Evolutionary conservation across 2,113 vertebrate species (phyloP), one percentile per base, ranked within the genome.

Genomic region (Ciconia stormi): DNA sequence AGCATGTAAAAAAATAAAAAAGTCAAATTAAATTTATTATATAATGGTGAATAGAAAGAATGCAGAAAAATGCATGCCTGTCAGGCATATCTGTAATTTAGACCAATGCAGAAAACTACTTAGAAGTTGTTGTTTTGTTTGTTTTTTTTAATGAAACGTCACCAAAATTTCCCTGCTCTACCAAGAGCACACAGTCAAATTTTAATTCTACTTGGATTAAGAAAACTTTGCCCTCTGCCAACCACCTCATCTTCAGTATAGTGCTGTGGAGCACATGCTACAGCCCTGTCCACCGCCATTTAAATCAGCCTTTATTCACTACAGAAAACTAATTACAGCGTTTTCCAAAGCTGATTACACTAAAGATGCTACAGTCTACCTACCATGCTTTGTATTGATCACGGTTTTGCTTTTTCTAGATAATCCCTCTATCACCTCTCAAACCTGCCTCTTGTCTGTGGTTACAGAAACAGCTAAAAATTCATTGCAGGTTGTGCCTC

Each of bases 1-100:
- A 98, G 98, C 98, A 97, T 98, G 97, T 70, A 89, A 96, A 95
- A 89, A 85, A 96, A 34, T 47, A 12, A 83, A 89, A 49, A 70
- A 36, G 13, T 47, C 11, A 4, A 66, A 44, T 56, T 92, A 80
- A 7, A 88, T 50, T 61, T 71, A 83, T 71, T 36, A 9, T 8
- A n/a, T 6, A 25, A 47, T 1, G 3, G 7, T 18, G 8, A 49
- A 63, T 2, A 46, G 20, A 73, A 94, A 77, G 15, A 50, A 59
- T 11, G 7, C 4, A n/a, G 22, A 62, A 42, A 59, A 59, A 42
- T 4, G 11, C 7, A 22, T 2, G 6, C 16, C 49, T 0, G 1
- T 29, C 25, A 67, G 47, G 5, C 4, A 4, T 11, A n/a, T 16
- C 10, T 71, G 44, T 65, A 71, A 90, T 12, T 13, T 9, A 92